Evolutionary conservation across 2,888 invertebrate species (phyloP).

Genomic region (Cryptocheilus praepositus): DNA sequence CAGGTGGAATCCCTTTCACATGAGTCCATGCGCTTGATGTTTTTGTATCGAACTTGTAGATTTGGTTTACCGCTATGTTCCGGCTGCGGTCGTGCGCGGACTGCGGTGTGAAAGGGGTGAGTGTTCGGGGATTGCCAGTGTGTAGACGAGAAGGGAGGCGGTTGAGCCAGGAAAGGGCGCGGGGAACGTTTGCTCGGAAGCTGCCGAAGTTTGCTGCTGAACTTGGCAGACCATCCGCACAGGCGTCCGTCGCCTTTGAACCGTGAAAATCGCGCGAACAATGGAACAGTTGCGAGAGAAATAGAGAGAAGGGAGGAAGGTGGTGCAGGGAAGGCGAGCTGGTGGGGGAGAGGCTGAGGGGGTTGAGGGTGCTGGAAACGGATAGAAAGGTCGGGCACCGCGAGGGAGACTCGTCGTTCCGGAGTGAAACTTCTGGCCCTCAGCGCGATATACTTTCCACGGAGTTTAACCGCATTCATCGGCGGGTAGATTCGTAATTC

Average conservation of each 20-base stretch:
- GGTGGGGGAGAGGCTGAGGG: constrained; percentile 11
- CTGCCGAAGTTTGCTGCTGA: constrained; percentile 52
- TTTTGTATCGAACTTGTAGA: constrained; percentile 33
- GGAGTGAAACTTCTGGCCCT: constrained; percentile 35
- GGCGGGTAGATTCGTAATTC: constrained; percentile 34
- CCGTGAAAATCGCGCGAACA: constrained; percentile 59
- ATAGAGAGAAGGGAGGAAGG: not conserved
- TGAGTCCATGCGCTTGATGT: constrained; percentile 1
- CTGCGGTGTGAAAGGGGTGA: constrained; percentile 11
- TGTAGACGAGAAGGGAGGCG: too few relatives aligned
- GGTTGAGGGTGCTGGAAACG: constrained; percentile 16
- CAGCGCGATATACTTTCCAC: constrained; percentile 37
- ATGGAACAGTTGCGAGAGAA: constrained; percentile 27
- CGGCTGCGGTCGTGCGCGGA: constrained; percentile 38
- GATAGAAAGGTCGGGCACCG: constrained; percentile 24
- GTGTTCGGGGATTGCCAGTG: not conserved
- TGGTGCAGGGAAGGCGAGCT: constrained; percentile 16
- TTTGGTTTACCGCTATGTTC: constrained; percentile 35
- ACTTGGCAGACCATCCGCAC: constrained; percentile 50
- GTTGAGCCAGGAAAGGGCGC: not conserved
- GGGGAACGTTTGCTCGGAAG: constrained; percentile 43
- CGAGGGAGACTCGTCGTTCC: constrained; percentile 8
- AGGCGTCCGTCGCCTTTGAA: constrained; percentile 51
- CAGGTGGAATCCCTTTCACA: not conserved
- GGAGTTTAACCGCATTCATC: constrained; percentile 36